Percentiles rank a stretch among this genome's conserved stretches.
Evolutionary conservation across 1,140 invertebrate species (phyloP).

Genomic region (Sinella curviseta): DNA sequence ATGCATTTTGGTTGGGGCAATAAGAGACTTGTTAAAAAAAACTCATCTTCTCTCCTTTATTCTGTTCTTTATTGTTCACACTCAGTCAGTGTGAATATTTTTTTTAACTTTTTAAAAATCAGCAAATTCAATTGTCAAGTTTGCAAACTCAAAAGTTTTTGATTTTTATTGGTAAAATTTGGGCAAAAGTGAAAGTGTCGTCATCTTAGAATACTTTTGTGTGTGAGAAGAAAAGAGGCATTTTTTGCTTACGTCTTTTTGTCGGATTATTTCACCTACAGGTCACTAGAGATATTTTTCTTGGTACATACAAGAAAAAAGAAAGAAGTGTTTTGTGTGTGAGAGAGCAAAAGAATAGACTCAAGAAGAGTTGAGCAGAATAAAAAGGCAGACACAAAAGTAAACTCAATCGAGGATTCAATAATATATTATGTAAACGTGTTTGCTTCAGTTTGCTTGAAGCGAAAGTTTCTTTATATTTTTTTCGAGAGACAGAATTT

Average conservation of each 20-base stretch:
- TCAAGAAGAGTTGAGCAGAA: background rate
- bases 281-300: too few relatives aligned
- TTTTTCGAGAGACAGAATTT: background rate
- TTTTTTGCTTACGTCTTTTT: too few relatives aligned
- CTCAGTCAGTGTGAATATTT: background rate
- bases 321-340: background rate
- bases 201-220: background rate
- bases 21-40: background rate
- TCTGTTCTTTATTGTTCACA: background rate
- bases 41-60: background rate
- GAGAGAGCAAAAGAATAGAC: background rate
- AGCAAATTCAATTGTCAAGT: background rate
- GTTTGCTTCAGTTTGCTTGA: background rate
- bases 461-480: background rate
- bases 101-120: background rate
- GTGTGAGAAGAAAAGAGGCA: too few relatives aligned
- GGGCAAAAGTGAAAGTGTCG: background rate
- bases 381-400: too few relatives aligned
- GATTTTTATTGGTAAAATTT: background rate
- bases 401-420: background rate
- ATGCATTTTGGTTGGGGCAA: background rate
- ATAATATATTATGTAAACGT: background rate
- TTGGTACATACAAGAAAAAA: too few relatives aligned
- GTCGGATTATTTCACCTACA: too few relatives aligned
- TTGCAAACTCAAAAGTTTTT: background rate